A percentile compares a stretch with the other conserved stretches of the same genome.
Conservation (phyloP, 1,140 invertebrate species). For the Ips nitidus region DNA sequence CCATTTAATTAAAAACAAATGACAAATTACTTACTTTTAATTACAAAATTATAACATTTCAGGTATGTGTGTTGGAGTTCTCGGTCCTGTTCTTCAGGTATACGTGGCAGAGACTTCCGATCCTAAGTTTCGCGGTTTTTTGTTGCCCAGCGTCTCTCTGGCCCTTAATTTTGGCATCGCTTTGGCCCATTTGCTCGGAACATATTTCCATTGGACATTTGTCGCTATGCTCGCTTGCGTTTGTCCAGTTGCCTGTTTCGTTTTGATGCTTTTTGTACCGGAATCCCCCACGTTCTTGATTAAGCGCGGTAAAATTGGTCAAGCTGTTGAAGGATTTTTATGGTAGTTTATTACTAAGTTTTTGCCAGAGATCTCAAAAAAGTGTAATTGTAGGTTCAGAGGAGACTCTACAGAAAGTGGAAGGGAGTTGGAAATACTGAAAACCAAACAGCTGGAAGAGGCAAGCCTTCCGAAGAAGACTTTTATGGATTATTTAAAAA, state of each 20-base stretch:
- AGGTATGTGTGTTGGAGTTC: slow-evolving; percentile 54
- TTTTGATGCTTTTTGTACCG: slow-evolving; percentile 58
- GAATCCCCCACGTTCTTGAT: slow-evolving; percentile 73
- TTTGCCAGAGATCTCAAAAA: neutral
- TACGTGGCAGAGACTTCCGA: slow-evolving; percentile 57
- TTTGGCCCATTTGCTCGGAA: slow-evolving; percentile 59
- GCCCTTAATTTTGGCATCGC: slow-evolving; percentile 56
- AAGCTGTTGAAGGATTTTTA: slow-evolving; percentile 55
- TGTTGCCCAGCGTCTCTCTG: slow-evolving; percentile 49
- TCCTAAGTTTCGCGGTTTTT: slow-evolving; percentile 59
- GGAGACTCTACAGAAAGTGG: slow-evolving; percentile 54
- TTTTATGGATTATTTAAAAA: slow-evolving; percentile 21
- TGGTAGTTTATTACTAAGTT: slow-evolving; percentile 38
- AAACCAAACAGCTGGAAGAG: slow-evolving; percentile 49
- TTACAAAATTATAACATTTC: slow-evolving; percentile 50
- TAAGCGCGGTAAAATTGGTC: slow-evolving; percentile 55
- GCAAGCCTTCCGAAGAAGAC: slow-evolving; percentile 16
- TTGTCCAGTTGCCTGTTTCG: slow-evolving; percentile 55
- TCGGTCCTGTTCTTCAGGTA: slow-evolving; percentile 36
- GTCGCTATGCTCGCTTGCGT: slow-evolving; percentile 57
- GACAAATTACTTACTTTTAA: too few relatives aligned
- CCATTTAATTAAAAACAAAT: too few relatives aligned
- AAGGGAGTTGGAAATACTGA: slow-evolving; percentile 54
- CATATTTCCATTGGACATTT: slow-evolving; percentile 60
- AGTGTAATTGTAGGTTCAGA: slow-evolving; percentile 40